These are phyloP conservation scores for Myripristis murdjan DNA, from an alignment of 2,797 vertebrate genomes.

Conservation along the genomic window DNA sequence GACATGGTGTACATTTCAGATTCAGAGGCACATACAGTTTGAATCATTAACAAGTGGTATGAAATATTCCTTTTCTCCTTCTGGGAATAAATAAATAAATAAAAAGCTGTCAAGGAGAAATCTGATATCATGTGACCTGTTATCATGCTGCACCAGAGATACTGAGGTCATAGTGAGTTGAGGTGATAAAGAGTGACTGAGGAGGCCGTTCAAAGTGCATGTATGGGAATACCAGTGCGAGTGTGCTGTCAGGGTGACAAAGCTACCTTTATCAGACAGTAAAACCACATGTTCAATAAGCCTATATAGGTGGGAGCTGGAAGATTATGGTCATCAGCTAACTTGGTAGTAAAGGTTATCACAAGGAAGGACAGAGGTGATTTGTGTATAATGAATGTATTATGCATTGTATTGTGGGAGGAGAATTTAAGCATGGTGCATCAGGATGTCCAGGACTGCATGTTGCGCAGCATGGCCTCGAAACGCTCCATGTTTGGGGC, in stretches of 20 bases:
- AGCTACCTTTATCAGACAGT: slow-evolving; percentile 43
- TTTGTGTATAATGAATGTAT: slow-evolving; percentile 35
- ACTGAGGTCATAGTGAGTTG: slow-evolving; percentile 51
- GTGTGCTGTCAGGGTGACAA: slow-evolving; percentile 24
- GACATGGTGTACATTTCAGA: slow-evolving; percentile 70
- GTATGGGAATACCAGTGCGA: slow-evolving; percentile 3
- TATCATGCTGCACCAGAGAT: slow-evolving; percentile 69
- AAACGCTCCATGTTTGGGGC: slow-evolving; percentile 94
- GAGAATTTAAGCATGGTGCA: slow-evolving; percentile 79
- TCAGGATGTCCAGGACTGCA: slow-evolving; percentile 97
- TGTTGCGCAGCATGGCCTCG: slow-evolving; percentile 96
- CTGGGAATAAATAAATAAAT: slow-evolving; percentile 82
- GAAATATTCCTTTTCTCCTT: slow-evolving; percentile 66
- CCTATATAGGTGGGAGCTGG: slow-evolving; percentile 19
- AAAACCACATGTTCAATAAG: slow-evolving; percentile 40
- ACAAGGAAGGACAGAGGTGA: slow-evolving; percentile 55
- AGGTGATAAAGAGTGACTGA: slow-evolving; percentile 35
- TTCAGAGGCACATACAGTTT: slow-evolving; percentile 82
- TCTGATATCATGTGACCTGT: slow-evolving; percentile 61
- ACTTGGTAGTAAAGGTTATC: slow-evolving; percentile 29
- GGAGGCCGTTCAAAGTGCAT: slow-evolving; percentile 50
- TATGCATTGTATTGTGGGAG: slow-evolving; percentile 32
- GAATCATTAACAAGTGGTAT: slow-evolving; percentile 60
- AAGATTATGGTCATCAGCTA: slow-evolving; percentile 47
- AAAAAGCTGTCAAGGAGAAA: slow-evolving; percentile 55